Conservation (phyloP, 2,797 vertebrate genomes). For the Xenops minutus region DNA sequence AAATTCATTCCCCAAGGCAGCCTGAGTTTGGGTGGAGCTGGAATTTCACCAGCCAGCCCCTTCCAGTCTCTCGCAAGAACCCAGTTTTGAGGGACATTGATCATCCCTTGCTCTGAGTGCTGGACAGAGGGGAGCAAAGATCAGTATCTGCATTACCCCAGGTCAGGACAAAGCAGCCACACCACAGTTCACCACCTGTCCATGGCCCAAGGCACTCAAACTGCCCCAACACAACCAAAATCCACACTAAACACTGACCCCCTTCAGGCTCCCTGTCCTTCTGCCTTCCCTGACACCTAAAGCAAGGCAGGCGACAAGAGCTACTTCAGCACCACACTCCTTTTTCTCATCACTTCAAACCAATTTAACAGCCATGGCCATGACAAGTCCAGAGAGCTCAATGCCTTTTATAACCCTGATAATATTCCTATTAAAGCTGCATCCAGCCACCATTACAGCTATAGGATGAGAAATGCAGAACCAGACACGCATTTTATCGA, state of each 20-base stretch:
- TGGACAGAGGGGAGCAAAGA: background rate
- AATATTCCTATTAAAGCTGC: background rate
- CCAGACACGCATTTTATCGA: background rate
- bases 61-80: background rate
- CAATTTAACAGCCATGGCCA: background rate
- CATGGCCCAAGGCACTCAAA: background rate
- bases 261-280: background rate
- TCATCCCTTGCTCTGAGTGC: background rate
- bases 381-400: background rate
- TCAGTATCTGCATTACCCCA: background rate
- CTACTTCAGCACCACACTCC: background rate
- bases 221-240: background rate
- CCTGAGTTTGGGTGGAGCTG: background rate
- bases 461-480: background rate
- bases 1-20: fast-evolving
- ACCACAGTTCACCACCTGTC: background rate
- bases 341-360: background rate
- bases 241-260: background rate
- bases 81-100: background rate
- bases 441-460: background rate
- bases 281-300: background rate
- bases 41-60: background rate
- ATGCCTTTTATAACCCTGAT: background rate
- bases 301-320: background rate
- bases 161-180: background rate